These are phyloP conservation scores for Meganola albula DNA, from an alignment of 2,888 invertebrate genomes.

Conservation along the genomic window DNA sequence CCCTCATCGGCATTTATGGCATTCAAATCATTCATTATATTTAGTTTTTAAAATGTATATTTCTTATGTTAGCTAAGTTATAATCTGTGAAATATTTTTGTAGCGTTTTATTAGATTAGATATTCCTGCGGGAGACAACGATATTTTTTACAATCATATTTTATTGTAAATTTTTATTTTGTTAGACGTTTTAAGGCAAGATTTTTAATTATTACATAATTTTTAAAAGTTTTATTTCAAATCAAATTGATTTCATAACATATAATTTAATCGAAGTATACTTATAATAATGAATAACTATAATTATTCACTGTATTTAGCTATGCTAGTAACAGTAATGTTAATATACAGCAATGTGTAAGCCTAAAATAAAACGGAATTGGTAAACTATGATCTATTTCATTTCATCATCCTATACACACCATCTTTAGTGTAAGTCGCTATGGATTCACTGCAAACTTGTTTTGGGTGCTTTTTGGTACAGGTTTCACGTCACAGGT, in stretches of 20 bases:
- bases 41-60: slow-evolving; percentile 48
- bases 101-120: slow-evolving; percentile 47
- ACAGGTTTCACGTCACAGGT: neutral
- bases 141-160: slow-evolving; percentile 55
- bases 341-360: slow-evolving; percentile 56
- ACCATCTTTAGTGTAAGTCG: neutral
- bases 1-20: slow-evolving; percentile 46
- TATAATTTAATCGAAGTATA: slow-evolving; percentile 26
- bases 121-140: slow-evolving; percentile 66
- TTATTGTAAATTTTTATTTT: slow-evolving; percentile 71
- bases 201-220: slow-evolving; percentile 34
- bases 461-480: neutral
- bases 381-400: slow-evolving; percentile 51
- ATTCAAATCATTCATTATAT: slow-evolving; percentile 18
- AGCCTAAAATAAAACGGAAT: slow-evolving; percentile 69
- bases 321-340: slow-evolving; percentile 52
- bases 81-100: slow-evolving; percentile 58
- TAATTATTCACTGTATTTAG: slow-evolving; percentile 41
- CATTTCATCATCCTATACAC: slow-evolving; percentile 19
- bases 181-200: slow-evolving; percentile 56
- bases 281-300: slow-evolving; percentile 28
- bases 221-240: slow-evolving; percentile 34
- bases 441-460: neutral
- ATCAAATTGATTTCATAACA: slow-evolving; percentile 29
- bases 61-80: slow-evolving; percentile 47